A percentile compares a stretch with the other conserved stretches of the same genome.
phyloP scores from a whole-genome alignment of 2,888 invertebrate species.

The Tetheella fluctuosa region DNA sequence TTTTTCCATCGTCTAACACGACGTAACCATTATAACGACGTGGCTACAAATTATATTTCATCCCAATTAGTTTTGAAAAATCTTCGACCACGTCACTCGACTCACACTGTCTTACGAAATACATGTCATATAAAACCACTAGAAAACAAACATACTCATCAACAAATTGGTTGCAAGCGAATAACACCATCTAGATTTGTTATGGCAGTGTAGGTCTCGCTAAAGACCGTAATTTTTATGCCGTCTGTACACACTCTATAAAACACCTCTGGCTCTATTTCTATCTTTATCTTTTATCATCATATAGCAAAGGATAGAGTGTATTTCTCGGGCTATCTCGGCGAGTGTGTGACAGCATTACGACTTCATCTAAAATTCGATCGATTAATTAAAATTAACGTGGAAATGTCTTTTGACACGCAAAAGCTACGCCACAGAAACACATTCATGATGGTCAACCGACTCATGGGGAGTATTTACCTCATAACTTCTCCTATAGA shows the following conservation, averaged over 20 bases:
- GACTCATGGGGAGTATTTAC: conserved; percentile 23
- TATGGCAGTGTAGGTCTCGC: conserved; percentile 29
- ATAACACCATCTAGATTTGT: background rate
- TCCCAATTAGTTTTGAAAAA: background rate
- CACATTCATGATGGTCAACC: conserved; percentile 20
- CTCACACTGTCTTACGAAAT: background rate
- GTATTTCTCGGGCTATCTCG: background rate
- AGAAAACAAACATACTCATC: background rate
- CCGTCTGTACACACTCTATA: background rate
- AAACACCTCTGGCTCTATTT: background rate
- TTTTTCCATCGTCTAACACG: conserved; percentile 22
- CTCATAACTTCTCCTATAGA: conserved; percentile 38
- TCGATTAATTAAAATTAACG: conserved; percentile 34
- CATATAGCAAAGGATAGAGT: background rate
- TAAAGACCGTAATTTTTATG: background rate
- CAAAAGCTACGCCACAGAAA: conserved; percentile 57
- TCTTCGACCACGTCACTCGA: too few relatives aligned
- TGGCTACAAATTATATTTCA: background rate
- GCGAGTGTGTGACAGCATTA: conserved; percentile 7
- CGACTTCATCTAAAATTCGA: conserved; percentile 17
- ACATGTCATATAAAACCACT: background rate
- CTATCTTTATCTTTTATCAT: background rate
- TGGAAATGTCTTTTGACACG: conserved; percentile 75
- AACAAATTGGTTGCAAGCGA: background rate
- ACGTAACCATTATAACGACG: background rate